Evolutionary conservation across 1,140 invertebrate species (phyloP).

Genomic region (Leptopilina boulardi): DNA sequence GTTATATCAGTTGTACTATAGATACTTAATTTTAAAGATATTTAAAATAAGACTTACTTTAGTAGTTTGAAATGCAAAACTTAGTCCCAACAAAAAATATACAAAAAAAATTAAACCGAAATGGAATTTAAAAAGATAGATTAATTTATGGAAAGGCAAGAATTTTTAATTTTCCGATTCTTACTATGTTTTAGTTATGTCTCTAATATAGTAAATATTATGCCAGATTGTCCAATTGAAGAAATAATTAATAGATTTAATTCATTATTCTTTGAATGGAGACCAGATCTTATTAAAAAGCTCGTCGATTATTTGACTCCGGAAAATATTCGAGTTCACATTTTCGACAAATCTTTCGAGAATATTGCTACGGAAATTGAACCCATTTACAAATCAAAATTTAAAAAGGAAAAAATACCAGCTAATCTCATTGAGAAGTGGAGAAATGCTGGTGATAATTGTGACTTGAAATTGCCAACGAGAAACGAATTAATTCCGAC

Average conservation of each 20-base stretch:
- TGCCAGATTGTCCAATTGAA: conserved; percentile 89
- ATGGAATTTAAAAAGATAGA: no score
- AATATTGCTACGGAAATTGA: conserved; percentile 82
- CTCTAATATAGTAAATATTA: conserved; percentile 78
- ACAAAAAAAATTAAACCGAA: no score
- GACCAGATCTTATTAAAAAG: conserved; percentile 87
- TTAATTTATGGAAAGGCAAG: no score
- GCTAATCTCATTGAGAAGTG: conserved; percentile 81
- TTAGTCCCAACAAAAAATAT: no score
- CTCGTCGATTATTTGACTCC: conserved; percentile 86
- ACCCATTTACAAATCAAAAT: conserved; percentile 94
- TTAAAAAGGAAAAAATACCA: conserved; percentile 84
- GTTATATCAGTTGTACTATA: no score
- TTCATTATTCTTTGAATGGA: conserved; percentile 88
- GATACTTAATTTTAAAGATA: no score
- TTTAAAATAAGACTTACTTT: no score
- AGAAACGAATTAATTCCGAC: conserved; percentile 95
- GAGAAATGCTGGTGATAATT: conserved; percentile 79
- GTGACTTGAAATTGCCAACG: conserved; percentile 85
- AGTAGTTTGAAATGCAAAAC: no score
- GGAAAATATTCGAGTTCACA: conserved; percentile 85
- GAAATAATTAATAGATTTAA: conserved; percentile 89
- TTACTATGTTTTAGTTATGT: no score
- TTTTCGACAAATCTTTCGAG: conserved; percentile 86
- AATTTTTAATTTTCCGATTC: no score